Evolutionary conservation across 2,113 vertebrate species (phyloP), one percentile per base, ranked within the genome.

Genomic region (Oncorhynchus mykiss): DNA sequence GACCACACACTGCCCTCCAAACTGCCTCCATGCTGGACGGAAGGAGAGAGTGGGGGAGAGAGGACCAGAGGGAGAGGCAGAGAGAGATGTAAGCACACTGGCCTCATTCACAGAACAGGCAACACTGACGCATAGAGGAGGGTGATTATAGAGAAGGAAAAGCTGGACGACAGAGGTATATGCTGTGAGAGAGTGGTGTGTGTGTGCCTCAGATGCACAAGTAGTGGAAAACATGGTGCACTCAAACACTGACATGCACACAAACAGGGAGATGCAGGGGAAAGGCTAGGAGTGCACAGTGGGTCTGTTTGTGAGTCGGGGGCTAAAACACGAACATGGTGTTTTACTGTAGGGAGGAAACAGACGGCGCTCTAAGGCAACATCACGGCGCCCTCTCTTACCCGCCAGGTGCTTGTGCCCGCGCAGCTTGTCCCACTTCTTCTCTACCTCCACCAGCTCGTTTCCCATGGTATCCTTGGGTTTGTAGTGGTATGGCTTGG

Each of bases 191-290:
- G 85, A 77, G 83, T 60, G 67, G 75, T 75, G 74, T 77, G 79
- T 77, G 79, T 80, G 72, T 49, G 90, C 85, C 83, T 89, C 85
- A 85, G 90, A 91, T 88, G 89, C 89, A 86, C 92, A 92, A 85
- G 90, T 91, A 90, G 83, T 93, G 92, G 90, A 92, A 93, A 93
- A 88, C 82, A 87, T 84, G 82, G 82, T 80, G 80, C 86, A 86
- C 78, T 81, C 81, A 87, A 83, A 89, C 14, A 74, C 73, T 70
- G 39, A 79, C 77, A 85, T 87, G 72, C 81, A 71, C 39, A 76
- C 24, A 86, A 9, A 7, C 9, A 25, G 29, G 49, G 9, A 89
- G 83, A 87, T 84, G 82, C 70, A 66, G 60, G 79, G 74, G 75
- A 57, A 79, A 70, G 16, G 71, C n/a, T 12, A 66, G 18, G 66